Conservation (phyloP, 2,113 vertebrate species). For the Cercocebus atys region DNA sequence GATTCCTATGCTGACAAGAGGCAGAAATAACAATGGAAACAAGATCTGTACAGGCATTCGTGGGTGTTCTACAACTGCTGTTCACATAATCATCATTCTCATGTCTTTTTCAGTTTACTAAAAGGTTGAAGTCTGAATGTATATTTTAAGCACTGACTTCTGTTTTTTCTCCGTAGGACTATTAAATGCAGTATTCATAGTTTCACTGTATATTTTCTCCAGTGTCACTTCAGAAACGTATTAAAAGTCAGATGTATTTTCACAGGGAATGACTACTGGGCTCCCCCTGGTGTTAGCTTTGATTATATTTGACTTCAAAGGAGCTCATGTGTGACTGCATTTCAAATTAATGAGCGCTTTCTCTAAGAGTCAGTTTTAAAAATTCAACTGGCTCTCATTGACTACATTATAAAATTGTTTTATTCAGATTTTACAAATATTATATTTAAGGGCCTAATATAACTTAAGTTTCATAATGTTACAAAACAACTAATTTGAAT, state of each 20-base stretch:
- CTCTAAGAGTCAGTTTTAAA: neutral
- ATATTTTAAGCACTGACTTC: neutral
- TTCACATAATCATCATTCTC: neutral
- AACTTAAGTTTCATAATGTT: neutral
- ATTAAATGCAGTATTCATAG: neutral
- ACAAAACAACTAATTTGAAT: neutral
- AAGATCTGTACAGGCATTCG: neutral
- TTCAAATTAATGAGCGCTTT: conserved; percentile 20
- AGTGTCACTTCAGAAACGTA: neutral
- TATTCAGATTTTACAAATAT: neutral
- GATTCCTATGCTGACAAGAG: neutral
- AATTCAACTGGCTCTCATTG: neutral
- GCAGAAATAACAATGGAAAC: neutral
- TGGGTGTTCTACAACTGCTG: neutral
- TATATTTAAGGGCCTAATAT: neutral
- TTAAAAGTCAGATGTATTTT: neutral
- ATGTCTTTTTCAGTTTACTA: neutral
- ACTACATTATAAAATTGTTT: neutral
- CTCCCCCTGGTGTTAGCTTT: conserved; percentile 40
- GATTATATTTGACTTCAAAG: conserved; percentile 14
- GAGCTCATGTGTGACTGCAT: neutral
- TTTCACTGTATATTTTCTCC: neutral
- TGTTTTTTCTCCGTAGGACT: neutral
- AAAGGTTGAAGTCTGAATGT: neutral
- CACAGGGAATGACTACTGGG: neutral